Evolutionary conservation across 1,140 invertebrate species (phyloP), one percentile per base, ranked within the genome.

Genomic region (Chironomus striatipennis): DNA sequence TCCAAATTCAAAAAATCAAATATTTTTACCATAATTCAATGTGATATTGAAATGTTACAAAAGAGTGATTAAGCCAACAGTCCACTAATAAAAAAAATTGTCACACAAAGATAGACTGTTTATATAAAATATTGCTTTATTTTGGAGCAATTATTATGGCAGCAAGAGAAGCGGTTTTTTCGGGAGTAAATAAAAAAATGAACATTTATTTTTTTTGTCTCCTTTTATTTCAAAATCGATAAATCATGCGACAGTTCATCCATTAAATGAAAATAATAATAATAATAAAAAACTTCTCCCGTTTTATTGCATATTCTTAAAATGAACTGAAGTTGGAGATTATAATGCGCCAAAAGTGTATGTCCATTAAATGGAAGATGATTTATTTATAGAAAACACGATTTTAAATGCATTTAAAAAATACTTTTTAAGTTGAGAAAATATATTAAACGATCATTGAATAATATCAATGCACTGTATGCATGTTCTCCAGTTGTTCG

Each of bases 371-470:
- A 70, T 70, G n/a, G 17, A 70, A 70, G 5, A 70, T 70, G 65
- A 70, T 70, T 70, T 70, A 70, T 70, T 18, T 70, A 21, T 70
- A 70, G 65, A 70, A 70, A 70, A 70, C 65, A 70, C 20, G 65
- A 21, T 70, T 70, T 70, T 12, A 10, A 70, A 20, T 70, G 65
- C 65, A 70, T 17, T 21, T 20, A 70, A 70, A 15, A n/a, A n/a
- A n/a, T n/a, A 70, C 9, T n/a, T 3, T 17, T 3, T 20, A 21
- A 70, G 65, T 18, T 20, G 47, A 20, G 65, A 17, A n/a, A n/a
- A 20, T 9, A 70, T 70, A 34, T 20, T 70, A 70, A 70, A 70
- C 18, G 18, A 70, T 70, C 65, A 70, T 70, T 70, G 65, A 17
- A 1, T 57, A 57, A 57, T 57, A 57, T 70, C 17, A 18, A 70